Evolutionary conservation across 2,888 invertebrate genomes (phyloP).

Genomic region (Ommatoiulus sabulosus): DNA sequence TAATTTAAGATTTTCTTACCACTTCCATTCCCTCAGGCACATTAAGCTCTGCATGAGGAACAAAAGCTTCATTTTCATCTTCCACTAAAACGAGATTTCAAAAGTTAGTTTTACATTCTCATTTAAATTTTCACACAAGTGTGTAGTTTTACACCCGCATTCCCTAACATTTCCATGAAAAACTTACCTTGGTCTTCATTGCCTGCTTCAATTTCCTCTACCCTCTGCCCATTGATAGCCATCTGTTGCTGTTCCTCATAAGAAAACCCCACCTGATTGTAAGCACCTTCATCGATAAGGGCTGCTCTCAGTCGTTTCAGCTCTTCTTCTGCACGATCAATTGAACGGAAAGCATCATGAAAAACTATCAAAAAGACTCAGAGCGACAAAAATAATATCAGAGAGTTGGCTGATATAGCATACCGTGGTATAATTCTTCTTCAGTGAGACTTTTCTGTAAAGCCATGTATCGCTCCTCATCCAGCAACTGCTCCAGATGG

Average conservation of each 20-base stretch:
- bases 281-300: conserved; percentile 65
- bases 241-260: conserved; percentile 63
- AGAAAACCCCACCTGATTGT: conserved; percentile 69
- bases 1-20: conserved; percentile 64
- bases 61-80: conserved; percentile 75
- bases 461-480: conserved; percentile 93
- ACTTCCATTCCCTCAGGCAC: conserved; percentile 78
- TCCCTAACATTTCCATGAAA: neutral
- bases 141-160: too few species aligned
- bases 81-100: conserved; percentile 69
- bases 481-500: conserved; percentile 90
- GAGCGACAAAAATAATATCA: too few species aligned
- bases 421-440: conserved; percentile 91
- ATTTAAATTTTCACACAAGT: neutral
- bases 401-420: conserved; percentile 59
- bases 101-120: neutral
- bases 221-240: conserved; percentile 51
- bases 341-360: neutral
- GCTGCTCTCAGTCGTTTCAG: conserved; percentile 85
- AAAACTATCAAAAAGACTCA: too few species aligned
- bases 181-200: conserved; percentile 34
- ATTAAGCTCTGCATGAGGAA: conserved; percentile 78
- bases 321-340: conserved; percentile 82
- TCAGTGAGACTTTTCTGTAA: conserved; percentile 89
- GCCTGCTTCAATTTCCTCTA: neutral